A percentile compares a stretch with the other conserved stretches of the same genome.
These are phyloP conservation scores for Pseudomyrmex concolor DNA, from an alignment of 1,140 invertebrate genomes.

Conservation along the genomic window DNA sequence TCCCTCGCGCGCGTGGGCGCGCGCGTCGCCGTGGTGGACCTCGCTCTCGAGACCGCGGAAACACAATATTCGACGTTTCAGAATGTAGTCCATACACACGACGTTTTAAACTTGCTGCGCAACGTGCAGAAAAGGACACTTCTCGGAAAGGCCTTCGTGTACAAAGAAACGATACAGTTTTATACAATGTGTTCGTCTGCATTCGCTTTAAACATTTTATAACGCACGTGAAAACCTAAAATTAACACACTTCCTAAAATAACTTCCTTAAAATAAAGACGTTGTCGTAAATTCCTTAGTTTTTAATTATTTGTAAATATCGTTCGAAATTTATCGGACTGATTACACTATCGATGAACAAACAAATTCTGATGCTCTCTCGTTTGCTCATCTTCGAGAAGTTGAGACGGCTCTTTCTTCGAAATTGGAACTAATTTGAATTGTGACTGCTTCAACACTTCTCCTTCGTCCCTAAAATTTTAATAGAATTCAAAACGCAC, in stretches of 20 bases:
- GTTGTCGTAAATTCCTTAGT: no score
- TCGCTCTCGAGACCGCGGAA: constrained; percentile 27
- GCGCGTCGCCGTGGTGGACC: constrained; percentile 24
- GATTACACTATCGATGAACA: neutral
- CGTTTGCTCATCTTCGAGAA: neutral
- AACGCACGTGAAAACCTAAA: no score
- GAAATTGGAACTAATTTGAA: neutral
- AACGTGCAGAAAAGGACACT: neutral
- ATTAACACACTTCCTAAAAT: no score
- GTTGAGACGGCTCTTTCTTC: neutral
- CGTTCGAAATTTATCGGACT: no score
- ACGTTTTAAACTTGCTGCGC: neutral
- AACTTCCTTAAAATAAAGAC: no score
- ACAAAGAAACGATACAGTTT: neutral
- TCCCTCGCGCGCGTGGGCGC: constrained; percentile 26
- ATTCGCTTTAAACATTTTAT: no score
- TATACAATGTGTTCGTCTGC: neutral
- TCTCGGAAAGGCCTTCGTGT: neutral
- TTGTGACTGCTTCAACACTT: neutral
- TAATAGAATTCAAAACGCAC: neutral
- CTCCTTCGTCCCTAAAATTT: neutral
- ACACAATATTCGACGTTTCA: constrained; percentile 8
- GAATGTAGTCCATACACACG: neutral
- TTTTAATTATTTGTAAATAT: no score
- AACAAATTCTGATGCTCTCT: neutral